These are phyloP conservation scores for Lerista edwardsae DNA, from an alignment of 2,797 vertebrate species.

Conservation along the genomic window DNA sequence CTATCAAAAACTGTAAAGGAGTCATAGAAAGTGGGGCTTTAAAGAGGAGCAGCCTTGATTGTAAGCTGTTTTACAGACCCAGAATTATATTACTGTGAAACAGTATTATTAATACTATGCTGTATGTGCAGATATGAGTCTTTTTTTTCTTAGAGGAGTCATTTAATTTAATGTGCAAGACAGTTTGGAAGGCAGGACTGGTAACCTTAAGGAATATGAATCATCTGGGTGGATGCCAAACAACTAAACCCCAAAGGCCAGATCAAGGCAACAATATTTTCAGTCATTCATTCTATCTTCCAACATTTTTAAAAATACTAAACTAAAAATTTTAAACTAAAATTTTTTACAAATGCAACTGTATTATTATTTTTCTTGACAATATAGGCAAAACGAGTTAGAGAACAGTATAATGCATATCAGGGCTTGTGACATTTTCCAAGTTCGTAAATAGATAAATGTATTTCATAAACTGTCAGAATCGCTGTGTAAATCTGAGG, in stretches of 20 bases:
- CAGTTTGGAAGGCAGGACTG: slow-evolving; percentile 16
- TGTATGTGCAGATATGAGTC: background rate
- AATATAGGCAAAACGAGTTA: slow-evolving; percentile 15
- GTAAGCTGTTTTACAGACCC: slow-evolving; percentile 66
- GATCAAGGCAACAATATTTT: slow-evolving; percentile 18
- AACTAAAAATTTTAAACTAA: too few species aligned
- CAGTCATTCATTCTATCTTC: background rate
- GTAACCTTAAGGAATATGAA: background rate
- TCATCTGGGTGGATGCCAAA: background rate
- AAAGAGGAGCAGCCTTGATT: slow-evolving; percentile 51
- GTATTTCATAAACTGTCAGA: background rate
- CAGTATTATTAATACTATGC: slow-evolving; percentile 5
- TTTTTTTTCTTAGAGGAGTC: background rate
- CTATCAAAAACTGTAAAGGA: slow-evolving; percentile 56
- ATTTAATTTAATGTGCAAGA: slow-evolving; percentile 17
- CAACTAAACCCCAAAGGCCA: slow-evolving; percentile 24
- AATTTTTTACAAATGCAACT: background rate
- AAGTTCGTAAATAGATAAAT: slow-evolving; percentile 14
- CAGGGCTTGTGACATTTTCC: background rate
- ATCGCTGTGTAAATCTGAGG: background rate
- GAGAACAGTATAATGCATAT: background rate
- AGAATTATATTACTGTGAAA: slow-evolving; percentile 62
- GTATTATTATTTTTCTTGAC: background rate
- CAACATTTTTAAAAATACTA: background rate
- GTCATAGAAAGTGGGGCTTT: slow-evolving; percentile 65